A percentile compares a stretch with the other conserved stretches of the same genome.
Conservation (phyloP, 1,140 invertebrate species). For the Anoplolepis gracilipes region DNA sequence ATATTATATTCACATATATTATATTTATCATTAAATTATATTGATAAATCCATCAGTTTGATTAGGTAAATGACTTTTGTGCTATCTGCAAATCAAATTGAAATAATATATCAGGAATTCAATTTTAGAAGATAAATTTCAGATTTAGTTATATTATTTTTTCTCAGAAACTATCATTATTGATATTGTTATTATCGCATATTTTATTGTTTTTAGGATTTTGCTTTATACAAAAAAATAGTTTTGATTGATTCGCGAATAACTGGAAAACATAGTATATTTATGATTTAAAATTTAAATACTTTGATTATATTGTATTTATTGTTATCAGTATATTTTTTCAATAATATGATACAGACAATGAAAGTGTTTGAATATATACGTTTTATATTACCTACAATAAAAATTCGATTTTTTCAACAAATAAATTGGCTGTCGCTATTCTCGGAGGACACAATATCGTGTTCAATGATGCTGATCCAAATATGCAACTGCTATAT, state of each 20-base stretch:
- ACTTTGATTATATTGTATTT: not conserved
- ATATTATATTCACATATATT: too few species aligned
- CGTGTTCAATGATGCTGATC: not conserved
- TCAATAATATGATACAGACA: not conserved
- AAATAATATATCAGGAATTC: not conserved
- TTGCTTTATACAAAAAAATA: not conserved
- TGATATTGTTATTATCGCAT: too few species aligned
- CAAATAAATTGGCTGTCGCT: not conserved
- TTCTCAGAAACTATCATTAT: not conserved
- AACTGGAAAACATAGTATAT: not conserved
- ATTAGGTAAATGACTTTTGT: not conserved
- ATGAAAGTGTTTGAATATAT: not conserved
- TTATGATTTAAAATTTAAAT: not conserved
- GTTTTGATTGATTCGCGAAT: not conserved
- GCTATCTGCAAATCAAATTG: not conserved
- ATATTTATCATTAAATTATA: too few species aligned
- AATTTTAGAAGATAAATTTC: slow-evolving; percentile 11
- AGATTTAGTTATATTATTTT: not conserved
- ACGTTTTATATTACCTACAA: too few species aligned
- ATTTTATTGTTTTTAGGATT: not conserved
- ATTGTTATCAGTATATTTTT: not conserved
- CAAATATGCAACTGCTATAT: not conserved
- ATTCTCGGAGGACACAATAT: not conserved
- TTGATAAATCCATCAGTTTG: not conserved
- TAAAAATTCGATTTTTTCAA: not conserved